Evolutionary conservation across 2,797 vertebrate genomes (phyloP).

Genomic region (Urosaurus nigricauda): DNA sequence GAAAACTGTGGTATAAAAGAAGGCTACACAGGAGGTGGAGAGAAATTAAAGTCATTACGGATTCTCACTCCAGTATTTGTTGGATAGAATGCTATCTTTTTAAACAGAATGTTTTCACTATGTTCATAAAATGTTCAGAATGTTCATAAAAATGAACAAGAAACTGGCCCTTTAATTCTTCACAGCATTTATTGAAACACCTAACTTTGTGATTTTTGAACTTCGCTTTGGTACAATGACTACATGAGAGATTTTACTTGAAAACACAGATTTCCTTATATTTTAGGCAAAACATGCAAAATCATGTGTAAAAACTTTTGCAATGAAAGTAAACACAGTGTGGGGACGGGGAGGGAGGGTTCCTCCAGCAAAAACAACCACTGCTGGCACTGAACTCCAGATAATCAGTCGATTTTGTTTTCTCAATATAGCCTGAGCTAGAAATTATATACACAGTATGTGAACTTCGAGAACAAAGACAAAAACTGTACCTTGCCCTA

Average conservation of each 20-base stretch:
- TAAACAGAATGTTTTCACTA: background rate
- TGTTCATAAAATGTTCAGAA: too few species aligned
- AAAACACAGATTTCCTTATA: background rate
- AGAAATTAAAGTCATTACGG: background rate
- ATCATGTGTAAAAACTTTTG: background rate
- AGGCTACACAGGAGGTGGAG: background rate
- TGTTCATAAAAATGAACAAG: background rate
- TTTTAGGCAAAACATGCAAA: background rate
- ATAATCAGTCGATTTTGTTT: background rate
- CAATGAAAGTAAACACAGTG: background rate
- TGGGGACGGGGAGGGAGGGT: background rate
- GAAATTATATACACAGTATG: background rate
- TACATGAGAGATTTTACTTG: fast-evolving
- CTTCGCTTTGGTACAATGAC: background rate
- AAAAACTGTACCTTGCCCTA: background rate
- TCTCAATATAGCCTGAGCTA: background rate
- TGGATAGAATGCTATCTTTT: background rate
- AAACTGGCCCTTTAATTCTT: background rate
- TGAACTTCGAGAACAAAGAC: background rate
- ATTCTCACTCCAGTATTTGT: background rate
- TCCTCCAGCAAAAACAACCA: background rate
- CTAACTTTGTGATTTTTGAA: background rate
- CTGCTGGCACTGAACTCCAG: background rate
- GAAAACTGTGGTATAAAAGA: background rate
- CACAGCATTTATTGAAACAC: background rate